Evolutionary conservation across 2,888 invertebrate species (phyloP), one percentile per base, ranked within the genome.

Genomic region (Ariolimax columbianus): DNA sequence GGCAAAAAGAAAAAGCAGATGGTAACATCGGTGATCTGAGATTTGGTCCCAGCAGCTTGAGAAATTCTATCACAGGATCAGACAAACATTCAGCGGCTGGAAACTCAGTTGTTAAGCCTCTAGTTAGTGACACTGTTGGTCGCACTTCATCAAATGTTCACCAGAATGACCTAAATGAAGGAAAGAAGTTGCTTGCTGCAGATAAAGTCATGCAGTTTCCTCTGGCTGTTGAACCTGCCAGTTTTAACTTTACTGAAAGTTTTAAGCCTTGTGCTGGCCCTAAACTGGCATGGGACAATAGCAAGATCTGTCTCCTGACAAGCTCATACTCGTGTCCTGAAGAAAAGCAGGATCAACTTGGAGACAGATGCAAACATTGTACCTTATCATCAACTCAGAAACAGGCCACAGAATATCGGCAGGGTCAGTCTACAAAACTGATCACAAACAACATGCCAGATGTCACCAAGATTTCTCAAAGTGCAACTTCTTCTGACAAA

Each of bases 361-460:
- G 63, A 0, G 33, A 47, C 2, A 79, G 17, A 43, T 47, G 17
- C 14, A 43, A 66, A 47, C 33, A n/a, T n/a, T 47, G 43, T 47
- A 68, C 23, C 19, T 68, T 43, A 33, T 17, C 43, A 1, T 33
- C 79, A 66, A 47, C 47, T 40, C 26, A 43, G 38, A 40, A 79
- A 19, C 43, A 68, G 19, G 14, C 1, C 9, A 66, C 30, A 33
- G 33, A 33, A 66, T 17, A 23, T 66, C 66, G 33, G 33, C 30
- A 30, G 33, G 2, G 17, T 33, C 66, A 33, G 66, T 33, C 66
- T 33, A 14, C 73, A 30, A 75, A 30, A 11, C 14, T 33, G 11
- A 19, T 23, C 6, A 33, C 75, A 51, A 17, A 75, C 51, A 75
- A 51, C n/a, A 51, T 75, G 75, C 75, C 75, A 51, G 75, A 75